Evolutionary conservation across 1,140 invertebrate genomes (phyloP).

Genomic region (Pseudomyrmex concolor): DNA sequence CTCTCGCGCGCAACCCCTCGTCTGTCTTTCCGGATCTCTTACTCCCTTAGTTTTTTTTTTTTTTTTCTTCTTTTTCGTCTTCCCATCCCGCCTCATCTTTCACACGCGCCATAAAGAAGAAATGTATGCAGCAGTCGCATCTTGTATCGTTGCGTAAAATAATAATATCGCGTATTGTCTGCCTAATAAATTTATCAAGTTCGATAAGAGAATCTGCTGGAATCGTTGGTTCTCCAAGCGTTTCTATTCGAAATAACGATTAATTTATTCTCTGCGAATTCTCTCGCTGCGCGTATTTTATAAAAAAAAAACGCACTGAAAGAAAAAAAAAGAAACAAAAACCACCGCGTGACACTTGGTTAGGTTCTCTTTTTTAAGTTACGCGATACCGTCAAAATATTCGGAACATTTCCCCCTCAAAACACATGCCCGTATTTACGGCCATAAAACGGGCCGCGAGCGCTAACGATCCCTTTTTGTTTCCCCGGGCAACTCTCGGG

Average conservation of each 20-base stretch:
- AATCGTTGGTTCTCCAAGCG: too few relatives aligned
- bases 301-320: too few relatives aligned
- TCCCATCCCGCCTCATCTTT: neutral
- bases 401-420: neutral
- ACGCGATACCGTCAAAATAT: slow-evolving; percentile 18
- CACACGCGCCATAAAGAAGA: neutral
- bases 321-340: too few relatives aligned
- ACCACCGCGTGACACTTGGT: neutral
- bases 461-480: slow-evolving; percentile 59
- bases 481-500: slow-evolving; percentile 11
- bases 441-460: slow-evolving; percentile 7
- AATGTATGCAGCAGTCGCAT: neutral
- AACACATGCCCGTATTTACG: slow-evolving; percentile 17
- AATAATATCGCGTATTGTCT: too few relatives aligned
- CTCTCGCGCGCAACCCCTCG: slow-evolving; percentile 54
- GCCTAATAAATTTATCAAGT: too few relatives aligned
- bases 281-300: too few relatives aligned
- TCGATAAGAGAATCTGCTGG: too few relatives aligned
- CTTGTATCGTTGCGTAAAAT: neutral
- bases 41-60: neutral
- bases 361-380: neutral
- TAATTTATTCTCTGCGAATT: too few relatives aligned
- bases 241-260: too few relatives aligned
- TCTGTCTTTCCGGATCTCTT: slow-evolving; percentile 46
- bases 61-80: neutral